Percentiles rank a stretch among this genome's conserved stretches.
Evolutionary conservation across 2,113 vertebrate species (phyloP).

Genomic region (Apeltes quadracus): DNA sequence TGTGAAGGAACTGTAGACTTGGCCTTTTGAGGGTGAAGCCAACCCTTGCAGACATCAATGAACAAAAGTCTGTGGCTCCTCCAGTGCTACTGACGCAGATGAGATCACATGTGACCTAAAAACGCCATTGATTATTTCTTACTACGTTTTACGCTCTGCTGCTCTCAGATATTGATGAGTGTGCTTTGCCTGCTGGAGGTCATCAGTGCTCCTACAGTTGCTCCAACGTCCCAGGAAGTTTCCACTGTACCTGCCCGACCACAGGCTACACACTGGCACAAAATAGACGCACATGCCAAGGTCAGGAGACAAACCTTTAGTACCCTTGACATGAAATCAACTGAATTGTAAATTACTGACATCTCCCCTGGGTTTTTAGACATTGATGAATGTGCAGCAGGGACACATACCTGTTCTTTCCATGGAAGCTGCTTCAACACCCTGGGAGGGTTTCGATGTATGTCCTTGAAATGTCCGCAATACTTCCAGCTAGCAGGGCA

Average conservation of each 20-base stretch:
- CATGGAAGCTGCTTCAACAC: conserved; percentile 89
- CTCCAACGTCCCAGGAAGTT: conserved; percentile 88
- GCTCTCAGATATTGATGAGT: conserved; percentile 91
- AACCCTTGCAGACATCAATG: conserved; percentile 93
- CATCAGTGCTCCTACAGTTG: conserved; percentile 90
- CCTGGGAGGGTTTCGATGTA: conserved; percentile 90
- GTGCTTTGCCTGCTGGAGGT: conserved; percentile 87
- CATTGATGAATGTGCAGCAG: conserved; percentile 89
- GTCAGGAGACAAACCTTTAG: conserved; percentile 70
- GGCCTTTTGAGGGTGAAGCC: conserved; percentile 67
- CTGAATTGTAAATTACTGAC: background rate
- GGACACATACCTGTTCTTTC: conserved; percentile 87
- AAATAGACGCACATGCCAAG: conserved; percentile 91
- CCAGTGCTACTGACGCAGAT: conserved; percentile 90
- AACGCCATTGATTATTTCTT: background rate
- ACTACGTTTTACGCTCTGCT: background rate
- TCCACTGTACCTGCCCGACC: conserved; percentile 89
- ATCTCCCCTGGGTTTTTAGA: conserved; percentile 74
- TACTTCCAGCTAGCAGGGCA: conserved; percentile 86
- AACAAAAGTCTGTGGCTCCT: conserved; percentile 92
- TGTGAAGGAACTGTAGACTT: conserved; percentile 80
- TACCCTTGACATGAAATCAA: background rate
- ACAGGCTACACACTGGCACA: conserved; percentile 85
- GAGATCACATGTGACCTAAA: background rate
- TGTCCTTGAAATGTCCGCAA: conserved; percentile 86